These are phyloP conservation scores for Zaprionus nigranus DNA, from an alignment of 1,140 invertebrate species.

Conservation along the genomic window DNA sequence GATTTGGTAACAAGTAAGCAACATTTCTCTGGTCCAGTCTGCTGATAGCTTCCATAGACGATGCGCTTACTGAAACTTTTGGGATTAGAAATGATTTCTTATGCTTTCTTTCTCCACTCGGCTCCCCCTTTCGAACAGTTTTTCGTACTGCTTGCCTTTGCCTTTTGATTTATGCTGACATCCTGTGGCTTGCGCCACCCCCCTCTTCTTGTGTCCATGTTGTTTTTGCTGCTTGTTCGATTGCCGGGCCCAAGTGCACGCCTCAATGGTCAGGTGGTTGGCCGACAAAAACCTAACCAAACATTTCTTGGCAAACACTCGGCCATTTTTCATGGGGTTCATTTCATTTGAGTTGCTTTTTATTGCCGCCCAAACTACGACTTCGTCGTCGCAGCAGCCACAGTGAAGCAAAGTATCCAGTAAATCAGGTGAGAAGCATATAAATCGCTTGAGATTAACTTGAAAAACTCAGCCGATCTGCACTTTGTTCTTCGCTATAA, in stretches of 20 bases:
- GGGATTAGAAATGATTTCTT: slow-evolving; percentile 82
- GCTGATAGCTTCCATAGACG: slow-evolving; percentile 63
- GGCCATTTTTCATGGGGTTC: slow-evolving; percentile 79
- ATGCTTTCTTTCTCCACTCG: slow-evolving; percentile 53
- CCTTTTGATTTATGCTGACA: slow-evolving; percentile 83
- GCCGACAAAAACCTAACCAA: slow-evolving; percentile 71
- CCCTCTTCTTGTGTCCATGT: slow-evolving; percentile 14
- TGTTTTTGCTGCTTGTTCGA: slow-evolving; percentile 55
- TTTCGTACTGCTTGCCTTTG: slow-evolving; percentile 43
- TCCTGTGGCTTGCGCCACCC: slow-evolving; percentile 52
- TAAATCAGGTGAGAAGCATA: neutral
- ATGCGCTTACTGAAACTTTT: slow-evolving; percentile 65
- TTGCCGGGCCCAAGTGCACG: slow-evolving; percentile 67
- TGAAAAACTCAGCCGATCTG: slow-evolving; percentile 1
- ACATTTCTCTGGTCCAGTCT: slow-evolving; percentile 54
- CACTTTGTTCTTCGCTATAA: neutral
- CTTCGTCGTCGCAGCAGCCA: slow-evolving; percentile 7
- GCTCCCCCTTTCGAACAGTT: slow-evolving; percentile 20
- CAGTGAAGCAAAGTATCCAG: slow-evolving; percentile 28
- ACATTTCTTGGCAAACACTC: slow-evolving; percentile 81
- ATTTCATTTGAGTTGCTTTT: slow-evolving; percentile 80
- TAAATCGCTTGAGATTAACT: neutral
- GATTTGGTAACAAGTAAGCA: slow-evolving; percentile 60
- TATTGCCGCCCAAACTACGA: slow-evolving; percentile 56
- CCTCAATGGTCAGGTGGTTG: slow-evolving; percentile 80